Base-by-base conservation (phyloP, 2,797 vertebrate species). In the Okamejei kenojei region DNA sequence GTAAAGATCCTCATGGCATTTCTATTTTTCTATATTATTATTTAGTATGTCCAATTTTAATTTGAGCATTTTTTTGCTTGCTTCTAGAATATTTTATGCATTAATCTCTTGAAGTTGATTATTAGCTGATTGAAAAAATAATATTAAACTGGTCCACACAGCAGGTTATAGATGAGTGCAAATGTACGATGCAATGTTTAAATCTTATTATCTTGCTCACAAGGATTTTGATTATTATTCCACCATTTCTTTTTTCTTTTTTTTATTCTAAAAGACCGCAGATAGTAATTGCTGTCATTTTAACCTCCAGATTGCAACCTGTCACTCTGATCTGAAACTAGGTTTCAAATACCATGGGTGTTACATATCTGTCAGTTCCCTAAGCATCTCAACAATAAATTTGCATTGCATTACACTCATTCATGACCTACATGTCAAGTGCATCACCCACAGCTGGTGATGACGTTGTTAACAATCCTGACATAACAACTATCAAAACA, bases 331-430 rank as follows among this genome's bases (percentile, higher is more conserved):
- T 29, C 81, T 11, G 13, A 84, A 26, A 58, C n/a, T n/a, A 65
- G 61, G 13, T 88, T 88, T 65, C 61, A 88, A 35, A 65, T 88
- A 15, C 17, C n/a, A 84, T 84, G 81, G 81, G 23, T 7, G 26
- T 5, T 54, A 58, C 61, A 29, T 84, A 54, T 84, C 54, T 84
- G 80, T 26, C 80, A 26, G 54, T 68, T 88, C 61, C 61, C 9
- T 65, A 65, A 65, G 7, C 84, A 86, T 65, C n/a, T n/a, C 11
- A n/a, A 65, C n/a, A 13, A 88, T 88, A 88, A 88, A 88, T 88
- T 68, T 65, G 35, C 84, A 88, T 88, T 88, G 17, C 82, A 86
- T 32, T 86, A 65, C 61, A 86, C 58, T 63, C 29, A 32, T 86
- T 86, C 65, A 68, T 65, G 61, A 68, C 61, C 82, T 86, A n/a